Conservation (phyloP, 1,140 invertebrate species). For the Drosophila orosa region DNA sequence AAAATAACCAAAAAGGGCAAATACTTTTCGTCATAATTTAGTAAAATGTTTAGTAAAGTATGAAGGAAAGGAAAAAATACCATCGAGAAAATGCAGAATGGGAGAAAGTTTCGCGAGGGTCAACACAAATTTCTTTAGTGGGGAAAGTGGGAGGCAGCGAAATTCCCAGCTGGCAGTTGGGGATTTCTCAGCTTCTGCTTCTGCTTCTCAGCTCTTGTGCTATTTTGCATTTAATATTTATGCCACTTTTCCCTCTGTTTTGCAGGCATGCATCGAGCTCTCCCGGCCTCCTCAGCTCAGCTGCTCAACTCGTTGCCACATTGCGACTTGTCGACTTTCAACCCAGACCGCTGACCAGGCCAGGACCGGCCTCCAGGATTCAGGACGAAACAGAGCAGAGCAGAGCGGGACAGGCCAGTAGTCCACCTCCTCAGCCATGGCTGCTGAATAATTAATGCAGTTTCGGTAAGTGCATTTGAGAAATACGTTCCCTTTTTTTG, state of each 20-base stretch:
- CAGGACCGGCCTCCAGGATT: slow-evolving; percentile 10
- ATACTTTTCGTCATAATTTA: slow-evolving; percentile 58
- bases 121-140: neutral
- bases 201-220: slow-evolving; percentile 38
- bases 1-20: neutral
- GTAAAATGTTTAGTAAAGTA: slow-evolving; percentile 56
- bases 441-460: slow-evolving; percentile 81
- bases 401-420: slow-evolving; percentile 44
- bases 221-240: slow-evolving; percentile 82
- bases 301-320: slow-evolving; percentile 66
- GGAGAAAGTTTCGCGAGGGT: slow-evolving; percentile 6
- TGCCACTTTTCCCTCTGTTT: slow-evolving; percentile 53
- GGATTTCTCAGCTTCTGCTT: slow-evolving; percentile 52
- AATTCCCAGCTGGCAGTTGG: slow-evolving; percentile 51
- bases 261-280: slow-evolving; percentile 66
- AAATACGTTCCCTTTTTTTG: slow-evolving; percentile 45
- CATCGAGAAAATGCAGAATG: slow-evolving; percentile 1
- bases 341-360: slow-evolving; percentile 68
- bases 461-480: slow-evolving; percentile 81
- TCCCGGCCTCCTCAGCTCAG: slow-evolving; percentile 58
- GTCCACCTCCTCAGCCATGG: slow-evolving; percentile 53
- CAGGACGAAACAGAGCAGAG: slow-evolving; percentile 31
- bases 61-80: slow-evolving; percentile 7
- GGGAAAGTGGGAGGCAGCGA: neutral
- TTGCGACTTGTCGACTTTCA: slow-evolving; percentile 73